A percentile compares a stretch with the other conserved stretches of the same genome.
Conservation (phyloP, 1,140 invertebrate genomes). For the Ceratina japonica region DNA sequence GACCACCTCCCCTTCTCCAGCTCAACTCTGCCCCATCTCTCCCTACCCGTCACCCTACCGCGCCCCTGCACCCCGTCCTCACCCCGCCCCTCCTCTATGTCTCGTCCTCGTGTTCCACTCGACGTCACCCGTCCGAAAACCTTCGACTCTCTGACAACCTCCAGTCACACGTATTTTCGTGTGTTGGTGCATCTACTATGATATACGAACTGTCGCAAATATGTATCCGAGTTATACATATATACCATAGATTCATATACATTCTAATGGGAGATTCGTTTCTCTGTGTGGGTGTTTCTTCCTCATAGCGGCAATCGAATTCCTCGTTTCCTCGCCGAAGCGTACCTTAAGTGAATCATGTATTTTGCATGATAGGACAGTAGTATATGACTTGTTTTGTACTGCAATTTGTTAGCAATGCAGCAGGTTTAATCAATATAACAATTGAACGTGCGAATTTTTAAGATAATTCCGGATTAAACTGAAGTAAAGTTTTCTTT, state of each 20-base stretch:
- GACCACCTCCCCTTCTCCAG: constrained; percentile 79
- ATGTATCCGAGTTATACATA: constrained; percentile 44
- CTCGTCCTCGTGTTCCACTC: constrained; percentile 68
- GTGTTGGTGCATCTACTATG: constrained; percentile 40
- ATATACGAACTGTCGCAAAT: constrained; percentile 44
- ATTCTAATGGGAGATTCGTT: background rate
- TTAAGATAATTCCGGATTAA: background rate
- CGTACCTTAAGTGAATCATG: background rate
- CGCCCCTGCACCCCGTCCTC: constrained; percentile 71
- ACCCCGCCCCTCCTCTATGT: constrained; percentile 58
- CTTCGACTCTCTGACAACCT: constrained; percentile 56
- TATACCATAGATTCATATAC: background rate
- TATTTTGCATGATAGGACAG: constrained; percentile 6
- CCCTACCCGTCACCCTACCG: constrained; percentile 73
- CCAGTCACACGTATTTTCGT: constrained; percentile 54
- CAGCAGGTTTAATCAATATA: background rate
- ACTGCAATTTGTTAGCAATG: too few species aligned
- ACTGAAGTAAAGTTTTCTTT: constrained; percentile 3
- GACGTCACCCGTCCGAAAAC: constrained; percentile 69
- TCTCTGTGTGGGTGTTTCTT: constrained; percentile 2
- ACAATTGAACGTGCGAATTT: background rate
- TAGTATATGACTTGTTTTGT: background rate
- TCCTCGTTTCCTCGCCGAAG: constrained; percentile 1
- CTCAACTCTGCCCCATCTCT: constrained; percentile 73
- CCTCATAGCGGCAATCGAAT: constrained; percentile 33